Conservation (phyloP, 1,140 invertebrate genomes). For the Lepidostoma basale region DNA sequence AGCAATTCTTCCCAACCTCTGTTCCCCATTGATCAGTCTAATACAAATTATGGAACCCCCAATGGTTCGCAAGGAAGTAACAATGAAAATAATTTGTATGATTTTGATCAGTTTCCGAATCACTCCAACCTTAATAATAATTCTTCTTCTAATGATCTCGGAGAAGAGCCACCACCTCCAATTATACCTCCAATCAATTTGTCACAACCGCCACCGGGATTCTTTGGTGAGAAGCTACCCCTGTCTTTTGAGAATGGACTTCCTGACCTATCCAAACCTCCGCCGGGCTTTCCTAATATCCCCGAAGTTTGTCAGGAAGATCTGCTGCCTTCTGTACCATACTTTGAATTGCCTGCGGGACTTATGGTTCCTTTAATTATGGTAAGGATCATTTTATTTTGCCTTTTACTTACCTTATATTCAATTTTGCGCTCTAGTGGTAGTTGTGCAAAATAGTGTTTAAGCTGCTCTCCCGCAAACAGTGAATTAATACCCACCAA, state of each 20-base stretch:
- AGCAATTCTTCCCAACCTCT: conserved; percentile 29
- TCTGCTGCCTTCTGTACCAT: conserved; percentile 88
- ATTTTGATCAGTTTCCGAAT: conserved; percentile 37
- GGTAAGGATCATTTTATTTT: conserved; percentile 61
- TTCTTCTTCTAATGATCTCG: conserved; percentile 33
- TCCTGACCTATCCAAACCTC: conserved; percentile 84
- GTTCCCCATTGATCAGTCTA: conserved; percentile 25
- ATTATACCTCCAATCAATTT: conserved; percentile 59
- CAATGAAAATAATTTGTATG: conserved; percentile 48
- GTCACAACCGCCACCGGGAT: conserved; percentile 65
- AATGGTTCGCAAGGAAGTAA: conserved; percentile 35
- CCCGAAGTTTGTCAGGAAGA: conserved; percentile 67
- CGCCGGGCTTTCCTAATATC: conserved; percentile 75
- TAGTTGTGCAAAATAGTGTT: no score
- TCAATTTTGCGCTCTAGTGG: no score
- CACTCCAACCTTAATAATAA: conserved; percentile 19
- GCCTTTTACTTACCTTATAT: no score
- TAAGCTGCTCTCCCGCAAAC: background rate
- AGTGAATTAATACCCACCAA: no score
- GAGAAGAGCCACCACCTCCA: conserved; percentile 53
- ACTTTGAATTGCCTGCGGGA: conserved; percentile 95
- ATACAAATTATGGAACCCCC: conserved; percentile 20
- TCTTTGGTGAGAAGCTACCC: conserved; percentile 51
- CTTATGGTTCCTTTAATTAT: conserved; percentile 93
- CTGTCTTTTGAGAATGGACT: conserved; percentile 63